Evolutionary conservation across 2,888 invertebrate species (phyloP).

Genomic region (Noctua fimbriata): DNA sequence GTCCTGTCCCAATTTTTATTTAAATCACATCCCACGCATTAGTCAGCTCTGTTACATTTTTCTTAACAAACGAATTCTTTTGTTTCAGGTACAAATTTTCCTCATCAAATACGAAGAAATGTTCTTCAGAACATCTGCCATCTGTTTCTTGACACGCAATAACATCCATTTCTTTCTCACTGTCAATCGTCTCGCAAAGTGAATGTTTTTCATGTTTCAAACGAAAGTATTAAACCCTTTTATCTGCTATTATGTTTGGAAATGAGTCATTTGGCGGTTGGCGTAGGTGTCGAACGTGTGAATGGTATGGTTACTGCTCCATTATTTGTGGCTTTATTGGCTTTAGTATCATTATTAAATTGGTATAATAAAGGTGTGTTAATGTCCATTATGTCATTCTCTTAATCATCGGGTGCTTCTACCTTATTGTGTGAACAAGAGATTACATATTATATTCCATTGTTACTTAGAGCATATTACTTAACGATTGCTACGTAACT

Average conservation of each 20-base stretch:
- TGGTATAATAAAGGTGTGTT: conserved; percentile 27
- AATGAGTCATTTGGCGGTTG: conserved; percentile 54
- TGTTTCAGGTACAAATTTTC: conserved; percentile 51
- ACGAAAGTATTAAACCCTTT: conserved; percentile 41
- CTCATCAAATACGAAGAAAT: conserved; percentile 15
- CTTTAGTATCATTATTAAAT: conserved; percentile 43
- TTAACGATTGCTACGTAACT: conserved; percentile 30
- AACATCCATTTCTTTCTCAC: conserved; percentile 11
- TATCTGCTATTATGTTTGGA: conserved; percentile 38
- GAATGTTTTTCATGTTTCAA: conserved; percentile 25
- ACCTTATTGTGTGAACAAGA: conserved; percentile 3
- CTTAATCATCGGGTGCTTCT: conserved; percentile 3
- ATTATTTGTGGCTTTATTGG: conserved; percentile 47
- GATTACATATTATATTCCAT: conserved; percentile 23
- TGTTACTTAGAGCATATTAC: conserved; percentile 39
- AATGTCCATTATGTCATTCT: conserved; percentile 26
- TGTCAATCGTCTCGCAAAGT: conserved; percentile 1
- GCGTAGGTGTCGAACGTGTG: conserved; percentile 44
- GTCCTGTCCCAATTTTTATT: conserved; percentile 7
- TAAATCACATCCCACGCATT: conserved; percentile 3
- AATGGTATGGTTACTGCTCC: conserved; percentile 14
- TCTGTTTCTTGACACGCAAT: conserved; percentile 6
- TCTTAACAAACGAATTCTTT: conserved; percentile 40
- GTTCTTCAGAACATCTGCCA: background rate
- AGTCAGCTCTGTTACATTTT: conserved; percentile 4